Percentiles rank a stretch among this genome's conserved stretches.
Conservation (phyloP, 2,797 vertebrate genomes). For the Macropodus opercularis region DNA sequence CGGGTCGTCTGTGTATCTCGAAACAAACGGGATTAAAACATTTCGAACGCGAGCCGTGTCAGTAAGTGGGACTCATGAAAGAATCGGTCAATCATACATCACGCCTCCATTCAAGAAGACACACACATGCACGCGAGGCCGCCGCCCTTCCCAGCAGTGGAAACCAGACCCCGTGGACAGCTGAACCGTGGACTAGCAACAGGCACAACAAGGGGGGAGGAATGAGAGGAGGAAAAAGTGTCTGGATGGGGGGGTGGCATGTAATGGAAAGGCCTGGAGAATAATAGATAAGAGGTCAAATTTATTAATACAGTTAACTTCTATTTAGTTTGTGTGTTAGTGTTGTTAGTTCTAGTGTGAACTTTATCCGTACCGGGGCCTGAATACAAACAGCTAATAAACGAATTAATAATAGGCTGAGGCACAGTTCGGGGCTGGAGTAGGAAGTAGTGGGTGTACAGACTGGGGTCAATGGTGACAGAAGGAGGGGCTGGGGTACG, state of each 20-base stretch:
- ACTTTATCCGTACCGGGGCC: too few species aligned
- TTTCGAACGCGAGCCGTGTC: not conserved
- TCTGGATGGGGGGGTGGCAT: conserved; percentile 15
- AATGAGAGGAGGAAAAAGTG: conserved; percentile 18
- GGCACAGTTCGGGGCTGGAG: conserved; percentile 15
- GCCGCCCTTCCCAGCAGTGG: conserved; percentile 51
- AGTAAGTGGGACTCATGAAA: not conserved
- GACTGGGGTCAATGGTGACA: conserved; percentile 40
- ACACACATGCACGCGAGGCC: conserved; percentile 22
- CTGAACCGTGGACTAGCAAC: conserved; percentile 66
- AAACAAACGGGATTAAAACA: not conserved
- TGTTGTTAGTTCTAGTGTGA: too few species aligned
- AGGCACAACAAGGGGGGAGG: conserved; percentile 26
- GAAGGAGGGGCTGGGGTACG: conserved; percentile 21
- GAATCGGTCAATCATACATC: conserved; percentile 18
- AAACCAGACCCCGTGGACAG: conserved; percentile 75
- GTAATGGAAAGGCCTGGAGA: conserved; percentile 14
- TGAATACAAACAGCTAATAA: not conserved
- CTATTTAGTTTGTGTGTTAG: not conserved
- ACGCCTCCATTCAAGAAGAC: conserved; percentile 9
- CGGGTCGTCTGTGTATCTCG: not conserved
- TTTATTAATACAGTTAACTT: not conserved
- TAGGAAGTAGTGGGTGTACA: conserved; percentile 22
- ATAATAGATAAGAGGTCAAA: conserved; percentile 7
- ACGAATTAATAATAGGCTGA: conserved; percentile 10